These are phyloP conservation scores for Caenorhabditis tropicalis DNA, from an alignment of 1,140 invertebrate species.

Conservation along the genomic window DNA sequence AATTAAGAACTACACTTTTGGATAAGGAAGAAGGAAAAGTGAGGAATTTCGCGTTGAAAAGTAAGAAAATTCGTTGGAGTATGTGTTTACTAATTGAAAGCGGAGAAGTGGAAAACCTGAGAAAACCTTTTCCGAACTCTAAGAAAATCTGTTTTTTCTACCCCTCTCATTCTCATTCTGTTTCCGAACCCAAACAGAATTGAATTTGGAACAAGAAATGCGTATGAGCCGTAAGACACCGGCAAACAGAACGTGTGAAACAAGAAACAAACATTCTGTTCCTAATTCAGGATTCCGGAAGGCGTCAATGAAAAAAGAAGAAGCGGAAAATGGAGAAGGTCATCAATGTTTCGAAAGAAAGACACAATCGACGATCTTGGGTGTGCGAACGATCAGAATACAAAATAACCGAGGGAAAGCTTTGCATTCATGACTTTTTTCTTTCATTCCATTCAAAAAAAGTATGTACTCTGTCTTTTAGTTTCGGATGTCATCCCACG, in stretches of 20 bases:
- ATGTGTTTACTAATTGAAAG: slow-evolving; percentile 27
- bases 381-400: slow-evolving; percentile 26
- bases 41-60: background rate
- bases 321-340: background rate
- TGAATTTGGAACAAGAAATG: slow-evolving; percentile 34
- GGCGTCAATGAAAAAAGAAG: background rate
- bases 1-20: background rate
- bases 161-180: background rate
- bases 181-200: background rate
- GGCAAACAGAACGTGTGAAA: background rate
- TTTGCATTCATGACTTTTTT: slow-evolving; percentile 4
- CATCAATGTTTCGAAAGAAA: slow-evolving; percentile 4
- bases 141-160: slow-evolving; percentile 13
- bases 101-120: background rate
- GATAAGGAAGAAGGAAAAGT: background rate
- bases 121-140: background rate
- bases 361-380: slow-evolving; percentile 4
- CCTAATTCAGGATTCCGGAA: background rate
- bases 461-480: background rate
- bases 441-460: background rate
- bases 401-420: slow-evolving; percentile 21
- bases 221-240: background rate
- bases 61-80: background rate
- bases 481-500: slow-evolving; percentile 15
- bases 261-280: slow-evolving; percentile 22